Percentiles rank a stretch among this genome's conserved stretches.
Conservation (phyloP, 2,888 invertebrate genomes). For the Sesia bembeciformis region DNA sequence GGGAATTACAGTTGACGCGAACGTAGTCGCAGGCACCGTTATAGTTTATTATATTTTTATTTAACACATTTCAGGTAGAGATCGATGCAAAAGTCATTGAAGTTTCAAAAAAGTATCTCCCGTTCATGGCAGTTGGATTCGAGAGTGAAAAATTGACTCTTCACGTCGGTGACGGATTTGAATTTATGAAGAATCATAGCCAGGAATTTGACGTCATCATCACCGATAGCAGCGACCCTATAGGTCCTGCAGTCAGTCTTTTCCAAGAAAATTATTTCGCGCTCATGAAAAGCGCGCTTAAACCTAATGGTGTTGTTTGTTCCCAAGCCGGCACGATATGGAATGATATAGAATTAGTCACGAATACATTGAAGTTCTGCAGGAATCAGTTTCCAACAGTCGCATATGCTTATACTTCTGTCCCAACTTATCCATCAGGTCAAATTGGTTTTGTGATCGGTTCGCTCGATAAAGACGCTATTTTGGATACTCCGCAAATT, state of each 20-base stretch:
- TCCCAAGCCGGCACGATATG: constrained; percentile 91
- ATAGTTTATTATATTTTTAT: too few relatives aligned
- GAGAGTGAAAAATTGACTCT: constrained; percentile 87
- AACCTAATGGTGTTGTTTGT: constrained; percentile 91
- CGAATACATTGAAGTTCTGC: constrained; percentile 83
- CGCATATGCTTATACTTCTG: constrained; percentile 86
- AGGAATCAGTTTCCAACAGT: constrained; percentile 84
- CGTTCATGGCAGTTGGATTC: constrained; percentile 93
- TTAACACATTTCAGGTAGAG: constrained; percentile 82
- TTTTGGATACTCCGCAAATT: constrained; percentile 79
- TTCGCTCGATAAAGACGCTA: constrained; percentile 78
- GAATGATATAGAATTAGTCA: constrained; percentile 86
- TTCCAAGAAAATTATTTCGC: constrained; percentile 90
- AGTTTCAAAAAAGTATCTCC: constrained; percentile 90
- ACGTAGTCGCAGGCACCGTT: too few relatives aligned
- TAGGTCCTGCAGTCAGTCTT: constrained; percentile 83
- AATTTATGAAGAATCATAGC: constrained; percentile 90
- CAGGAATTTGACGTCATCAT: constrained; percentile 97
- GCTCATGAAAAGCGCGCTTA: constrained; percentile 88
- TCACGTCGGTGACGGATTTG: constrained; percentile 94
- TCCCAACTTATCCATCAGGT: constrained; percentile 97
- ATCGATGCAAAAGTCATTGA: constrained; percentile 95
- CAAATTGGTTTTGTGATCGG: constrained; percentile 97
- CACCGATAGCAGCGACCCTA: constrained; percentile 98
- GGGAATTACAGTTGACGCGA: too few relatives aligned